phyloP scores from a whole-genome alignment of 92 coral and sea anemone genomes.

The Umimayanthus chanpuru region DNA sequence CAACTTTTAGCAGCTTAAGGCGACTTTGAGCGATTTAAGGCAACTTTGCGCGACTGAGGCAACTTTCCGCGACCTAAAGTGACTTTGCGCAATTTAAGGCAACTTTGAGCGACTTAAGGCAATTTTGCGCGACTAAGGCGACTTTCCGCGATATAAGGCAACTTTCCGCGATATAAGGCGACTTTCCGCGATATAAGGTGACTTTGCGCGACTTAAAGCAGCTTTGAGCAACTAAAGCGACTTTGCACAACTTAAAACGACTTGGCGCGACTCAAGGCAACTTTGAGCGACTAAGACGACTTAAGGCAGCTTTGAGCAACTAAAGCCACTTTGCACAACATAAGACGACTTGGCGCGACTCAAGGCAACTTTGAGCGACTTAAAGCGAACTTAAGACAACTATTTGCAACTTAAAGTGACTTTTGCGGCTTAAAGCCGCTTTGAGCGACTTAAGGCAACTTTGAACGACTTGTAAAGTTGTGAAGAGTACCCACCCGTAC shows the following conservation, averaged over 20 bases:
- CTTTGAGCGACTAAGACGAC: neutral
- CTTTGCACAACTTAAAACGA: neutral
- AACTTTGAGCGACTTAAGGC: no score
- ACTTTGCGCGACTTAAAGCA: no score
- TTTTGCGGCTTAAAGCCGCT: neutral
- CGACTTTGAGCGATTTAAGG: no score
- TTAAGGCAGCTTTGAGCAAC: no score
- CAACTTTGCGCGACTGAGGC: no score
- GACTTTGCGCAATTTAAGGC: neutral
- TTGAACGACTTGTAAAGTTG: no score
- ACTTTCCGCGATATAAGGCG: neutral
- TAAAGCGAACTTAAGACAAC: no score
- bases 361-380: neutral
- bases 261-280: neutral
- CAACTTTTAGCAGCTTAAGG: neutral
- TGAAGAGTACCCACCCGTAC: conserved; percentile 69
- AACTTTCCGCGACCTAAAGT: neutral
- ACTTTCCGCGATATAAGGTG: no score
- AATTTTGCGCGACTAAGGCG: neutral
- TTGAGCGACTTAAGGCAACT: neutral
- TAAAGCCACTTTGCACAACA: neutral
- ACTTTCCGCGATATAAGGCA: no score
- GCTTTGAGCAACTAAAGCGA: no score
- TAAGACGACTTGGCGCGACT: neutral
- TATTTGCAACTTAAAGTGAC: neutral